Evolutionary conservation across 2,113 vertebrate genomes (phyloP).

Genomic region (Antechinus stuartii): DNA sequence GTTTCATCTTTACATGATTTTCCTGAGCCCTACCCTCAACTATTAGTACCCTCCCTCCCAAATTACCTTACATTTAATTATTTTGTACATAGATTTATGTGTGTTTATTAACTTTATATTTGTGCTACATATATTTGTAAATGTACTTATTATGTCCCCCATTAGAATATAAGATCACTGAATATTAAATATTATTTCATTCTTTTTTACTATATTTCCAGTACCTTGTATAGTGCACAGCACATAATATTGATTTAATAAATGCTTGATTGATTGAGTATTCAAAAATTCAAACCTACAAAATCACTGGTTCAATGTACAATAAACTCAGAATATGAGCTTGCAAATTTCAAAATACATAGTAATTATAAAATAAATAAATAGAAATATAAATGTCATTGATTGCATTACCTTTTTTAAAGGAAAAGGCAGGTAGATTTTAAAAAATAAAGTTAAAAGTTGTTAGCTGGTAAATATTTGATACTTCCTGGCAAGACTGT

Average conservation of each 20-base stretch:
- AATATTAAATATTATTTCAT: background rate
- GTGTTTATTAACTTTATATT: background rate
- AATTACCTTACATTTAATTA: background rate
- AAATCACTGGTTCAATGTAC: background rate
- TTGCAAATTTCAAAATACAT: background rate
- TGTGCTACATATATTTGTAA: too few relatives aligned
- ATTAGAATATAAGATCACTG: background rate
- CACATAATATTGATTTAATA: background rate
- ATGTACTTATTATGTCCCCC: background rate
- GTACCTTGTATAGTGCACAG: background rate
- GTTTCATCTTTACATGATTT: background rate
- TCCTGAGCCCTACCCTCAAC: background rate
- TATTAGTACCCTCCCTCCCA: background rate
- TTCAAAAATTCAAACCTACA: background rate
- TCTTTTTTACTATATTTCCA: background rate
- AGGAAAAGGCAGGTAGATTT: conserved; percentile 13
- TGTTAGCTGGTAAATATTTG: conserved; percentile 51
- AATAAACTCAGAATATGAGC: background rate
- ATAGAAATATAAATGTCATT: conserved; percentile 20
- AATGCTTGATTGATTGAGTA: background rate
- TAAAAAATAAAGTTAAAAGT: conserved; percentile 50
- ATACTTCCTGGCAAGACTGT: conserved; percentile 31
- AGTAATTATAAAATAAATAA: conserved; percentile 12
- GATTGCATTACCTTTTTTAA: conserved; percentile 49
- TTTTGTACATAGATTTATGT: background rate